Evolutionary conservation across 2,113 vertebrate genomes (phyloP), one percentile per base, ranked within the genome.

Genomic region (Clinocottus analis): DNA sequence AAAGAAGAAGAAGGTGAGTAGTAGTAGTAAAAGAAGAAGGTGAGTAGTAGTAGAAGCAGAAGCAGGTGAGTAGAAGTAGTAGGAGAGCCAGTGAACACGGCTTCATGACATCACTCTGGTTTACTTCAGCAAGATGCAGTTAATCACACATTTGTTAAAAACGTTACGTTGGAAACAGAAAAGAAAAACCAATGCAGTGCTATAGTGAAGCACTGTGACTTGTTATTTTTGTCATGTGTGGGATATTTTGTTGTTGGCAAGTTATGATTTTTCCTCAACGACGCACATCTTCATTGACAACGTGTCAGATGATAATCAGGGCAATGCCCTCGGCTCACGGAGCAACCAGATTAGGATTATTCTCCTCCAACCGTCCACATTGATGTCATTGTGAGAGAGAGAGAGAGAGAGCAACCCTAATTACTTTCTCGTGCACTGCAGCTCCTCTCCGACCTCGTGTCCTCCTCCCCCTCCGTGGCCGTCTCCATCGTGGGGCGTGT

Each of bases 361-460:
- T 49, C 7, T 21, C n/a, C 7, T 4, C n/a, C n/a, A n/a, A n/a
- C n/a, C n/a, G 7, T 12, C 58, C 16, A 8, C 7, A 23, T 7
- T 3, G 1, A 61, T 17, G 47, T 47, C 0, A 23, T 16, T n/a
- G n/a, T 25, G 41, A 35, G 9, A 19, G 25, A 35, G 29, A n/a
- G n/a, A n/a, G n/a, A n/a, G n/a, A n/a, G n/a, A n/a, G n/a, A n/a
- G n/a, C n/a, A n/a, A 31, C 29, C 29, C 29, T 31, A 31, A 31
- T 31, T 31, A 31, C 98, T 92, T 96, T 91, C 95, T 96, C 0
- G 98, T 99, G 33, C 94, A 87, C 73, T 96, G 94, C 13, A 99
- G 93, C 66, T 99, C 98, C 14, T 99, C 96, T 2, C 95, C 94
- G 8, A 98, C 97, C 0, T 95, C 92, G 0, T 99, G 97, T 14